phyloP scores from a whole-genome alignment of 1,140 invertebrate genomes.

The Diorhabda elongata region DNA sequence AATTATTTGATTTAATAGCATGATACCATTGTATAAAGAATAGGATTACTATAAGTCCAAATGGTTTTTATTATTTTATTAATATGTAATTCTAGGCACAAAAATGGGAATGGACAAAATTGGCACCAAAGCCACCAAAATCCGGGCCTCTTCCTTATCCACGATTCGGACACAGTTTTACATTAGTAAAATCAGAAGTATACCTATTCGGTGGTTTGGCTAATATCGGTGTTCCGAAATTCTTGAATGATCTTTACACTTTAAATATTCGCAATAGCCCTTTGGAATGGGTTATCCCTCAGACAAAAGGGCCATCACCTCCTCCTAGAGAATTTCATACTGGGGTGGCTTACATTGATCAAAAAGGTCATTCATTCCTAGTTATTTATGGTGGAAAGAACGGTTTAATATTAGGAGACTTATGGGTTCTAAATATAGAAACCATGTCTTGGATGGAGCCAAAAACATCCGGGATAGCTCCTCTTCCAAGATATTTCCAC shows the following conservation, averaged over 20 bases:
- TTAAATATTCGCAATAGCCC: slow-evolving; percentile 79
- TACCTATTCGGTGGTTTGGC: slow-evolving; percentile 97
- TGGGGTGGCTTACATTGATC: slow-evolving; percentile 84
- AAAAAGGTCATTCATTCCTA: slow-evolving; percentile 74
- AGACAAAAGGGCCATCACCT: slow-evolving; percentile 75
- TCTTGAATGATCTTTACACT: slow-evolving; percentile 84
- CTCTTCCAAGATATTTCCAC: slow-evolving; percentile 87
- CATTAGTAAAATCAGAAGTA: slow-evolving; percentile 88
- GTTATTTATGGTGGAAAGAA: slow-evolving; percentile 99
- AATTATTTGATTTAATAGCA: too few relatives aligned
- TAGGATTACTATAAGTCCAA: too few relatives aligned
- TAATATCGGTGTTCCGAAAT: slow-evolving; percentile 94
- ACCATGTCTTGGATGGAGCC: slow-evolving; percentile 74
- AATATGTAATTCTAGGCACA: slow-evolving; percentile 58
- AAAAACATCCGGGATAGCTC: slow-evolving; percentile 77
- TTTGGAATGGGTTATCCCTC: slow-evolving; percentile 85
- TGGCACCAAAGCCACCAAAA: slow-evolving; percentile 85
- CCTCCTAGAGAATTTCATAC: slow-evolving; percentile 96
- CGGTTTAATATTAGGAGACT: slow-evolving; percentile 88
- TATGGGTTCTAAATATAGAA: slow-evolving; percentile 88
- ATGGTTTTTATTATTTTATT: too few relatives aligned
- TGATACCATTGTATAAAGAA: too few relatives aligned
- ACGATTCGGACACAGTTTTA: slow-evolving; percentile 95
- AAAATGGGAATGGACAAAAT: slow-evolving; percentile 96
- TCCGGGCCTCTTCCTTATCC: slow-evolving; percentile 83